These are phyloP conservation scores for Butastur rufipennis DNA, from an alignment of 2,113 vertebrate species.

Conservation along the genomic window DNA sequence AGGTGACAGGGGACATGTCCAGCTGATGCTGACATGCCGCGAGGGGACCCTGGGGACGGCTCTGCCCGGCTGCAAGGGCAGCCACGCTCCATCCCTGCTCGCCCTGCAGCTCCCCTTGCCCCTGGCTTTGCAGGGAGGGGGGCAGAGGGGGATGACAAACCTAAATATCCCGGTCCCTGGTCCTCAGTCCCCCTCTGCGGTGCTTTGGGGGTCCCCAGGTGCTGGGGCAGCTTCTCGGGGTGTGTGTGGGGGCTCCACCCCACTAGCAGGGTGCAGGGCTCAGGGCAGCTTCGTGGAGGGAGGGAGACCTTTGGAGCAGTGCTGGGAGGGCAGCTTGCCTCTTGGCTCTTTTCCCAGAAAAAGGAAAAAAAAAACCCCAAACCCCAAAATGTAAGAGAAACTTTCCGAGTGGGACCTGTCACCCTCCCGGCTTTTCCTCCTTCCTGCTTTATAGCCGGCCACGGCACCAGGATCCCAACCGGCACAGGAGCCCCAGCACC, in stretches of 20 bases:
- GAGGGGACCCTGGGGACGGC: neutral
- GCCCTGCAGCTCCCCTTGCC: neutral
- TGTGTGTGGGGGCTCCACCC: neutral
- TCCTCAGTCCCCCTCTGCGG: fast-evolving
- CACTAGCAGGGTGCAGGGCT: neutral
- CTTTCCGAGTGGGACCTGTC: neutral
- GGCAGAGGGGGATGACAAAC: neutral
- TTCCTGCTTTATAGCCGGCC: neutral
- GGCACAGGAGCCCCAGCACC: neutral
- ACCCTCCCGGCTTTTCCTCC: neutral
- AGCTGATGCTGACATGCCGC: neutral
- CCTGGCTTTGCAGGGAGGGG: neutral
- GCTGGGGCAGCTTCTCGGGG: neutral
- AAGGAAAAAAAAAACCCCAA: neutral
- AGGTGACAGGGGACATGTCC: neutral
- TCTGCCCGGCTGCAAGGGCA: neutral
- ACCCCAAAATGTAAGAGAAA: neutral
- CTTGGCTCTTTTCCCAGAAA: neutral
- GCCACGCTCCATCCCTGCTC: neutral
- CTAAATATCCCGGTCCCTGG: neutral
- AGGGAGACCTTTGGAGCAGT: neutral
- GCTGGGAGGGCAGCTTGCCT: neutral
- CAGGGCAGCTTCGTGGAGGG: neutral
- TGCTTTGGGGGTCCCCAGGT: neutral
- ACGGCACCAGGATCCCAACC: too few species aligned